Conservation (phyloP, 35 echinoderm and acorn worm species). For the Diadema setosum region DNA sequence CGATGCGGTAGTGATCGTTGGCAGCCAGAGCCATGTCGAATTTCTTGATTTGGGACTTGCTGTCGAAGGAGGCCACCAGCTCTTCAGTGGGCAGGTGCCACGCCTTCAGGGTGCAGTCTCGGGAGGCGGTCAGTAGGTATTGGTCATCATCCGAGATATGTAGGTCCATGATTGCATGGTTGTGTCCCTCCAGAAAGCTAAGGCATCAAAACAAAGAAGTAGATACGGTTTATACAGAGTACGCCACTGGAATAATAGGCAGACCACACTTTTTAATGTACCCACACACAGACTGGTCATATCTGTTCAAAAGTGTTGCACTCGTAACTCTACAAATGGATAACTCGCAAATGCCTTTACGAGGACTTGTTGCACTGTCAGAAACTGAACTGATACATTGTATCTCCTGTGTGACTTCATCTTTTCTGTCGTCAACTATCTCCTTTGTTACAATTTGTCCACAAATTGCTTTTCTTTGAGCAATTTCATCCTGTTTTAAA, state of each 20-base stretch:
- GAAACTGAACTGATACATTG: not conserved
- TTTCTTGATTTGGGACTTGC: constrained; percentile 69
- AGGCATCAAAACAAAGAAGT: not conserved
- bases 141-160: constrained; percentile 49
- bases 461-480: too few relatives aligned
- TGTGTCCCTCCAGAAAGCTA: constrained; percentile 68
- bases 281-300: not conserved
- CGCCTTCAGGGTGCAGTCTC: constrained; percentile 77
- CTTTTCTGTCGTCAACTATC: too few relatives aligned
- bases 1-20: constrained; percentile 35
- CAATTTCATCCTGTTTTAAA: too few relatives aligned
- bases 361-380: not conserved
- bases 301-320: not conserved
- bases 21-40: constrained; percentile 30
- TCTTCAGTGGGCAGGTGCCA: constrained; percentile 53
- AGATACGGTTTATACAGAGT: not conserved
- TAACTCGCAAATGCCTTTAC: too few relatives aligned
- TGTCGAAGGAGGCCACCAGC: constrained; percentile 71
- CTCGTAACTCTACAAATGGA: not conserved
- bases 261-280: not conserved
- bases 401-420: too few relatives aligned
- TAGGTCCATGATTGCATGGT: constrained; percentile 68
- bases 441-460: too few relatives aligned
- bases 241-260: not conserved
- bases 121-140: constrained; percentile 65